Conservation (phyloP, 1,140 invertebrate species). For the Pectinophora gossypiella region DNA sequence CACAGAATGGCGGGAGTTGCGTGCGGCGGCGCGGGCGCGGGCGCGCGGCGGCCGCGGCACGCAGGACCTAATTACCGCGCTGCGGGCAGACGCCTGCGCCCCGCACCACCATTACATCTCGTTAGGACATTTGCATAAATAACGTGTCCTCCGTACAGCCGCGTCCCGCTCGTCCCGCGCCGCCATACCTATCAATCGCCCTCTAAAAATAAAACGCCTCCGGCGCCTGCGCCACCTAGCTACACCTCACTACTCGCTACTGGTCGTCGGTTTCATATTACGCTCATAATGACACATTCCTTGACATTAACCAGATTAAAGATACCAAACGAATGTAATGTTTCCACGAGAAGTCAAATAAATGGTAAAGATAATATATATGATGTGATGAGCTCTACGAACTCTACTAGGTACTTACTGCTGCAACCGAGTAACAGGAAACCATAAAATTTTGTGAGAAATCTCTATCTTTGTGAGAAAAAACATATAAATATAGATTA, state of each 20-base stretch:
- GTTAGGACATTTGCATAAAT: slow-evolving; percentile 73
- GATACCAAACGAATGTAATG: slow-evolving; percentile 39
- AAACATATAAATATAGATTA: background rate
- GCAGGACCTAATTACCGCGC: slow-evolving; percentile 68
- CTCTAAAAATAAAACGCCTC: slow-evolving; percentile 56
- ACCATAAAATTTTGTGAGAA: slow-evolving; percentile 69
- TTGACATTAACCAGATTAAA: slow-evolving; percentile 40
- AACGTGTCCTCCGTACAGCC: slow-evolving; percentile 29
- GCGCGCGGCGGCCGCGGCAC: slow-evolving; percentile 33
- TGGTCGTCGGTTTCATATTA: slow-evolving; percentile 29
- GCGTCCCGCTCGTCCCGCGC: background rate
- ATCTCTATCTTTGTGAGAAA: slow-evolving; percentile 33
- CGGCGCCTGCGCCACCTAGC: slow-evolving; percentile 39
- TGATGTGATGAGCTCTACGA: slow-evolving; percentile 39
- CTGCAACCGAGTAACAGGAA: slow-evolving; percentile 57
- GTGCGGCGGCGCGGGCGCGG: slow-evolving; percentile 28
- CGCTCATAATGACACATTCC: slow-evolving; percentile 45
- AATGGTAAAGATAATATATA: slow-evolving; percentile 60
- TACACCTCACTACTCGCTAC: slow-evolving; percentile 20
- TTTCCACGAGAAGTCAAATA: slow-evolving; percentile 47
- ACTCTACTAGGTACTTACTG: slow-evolving; percentile 12
- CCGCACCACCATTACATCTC: slow-evolving; percentile 63
- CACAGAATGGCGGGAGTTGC: slow-evolving; percentile 49
- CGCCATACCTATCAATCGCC: slow-evolving; percentile 59
- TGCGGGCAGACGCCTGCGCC: slow-evolving; percentile 47